Conservation (phyloP, 2,113 vertebrate genomes). For the Clarias batrachus region DNA sequence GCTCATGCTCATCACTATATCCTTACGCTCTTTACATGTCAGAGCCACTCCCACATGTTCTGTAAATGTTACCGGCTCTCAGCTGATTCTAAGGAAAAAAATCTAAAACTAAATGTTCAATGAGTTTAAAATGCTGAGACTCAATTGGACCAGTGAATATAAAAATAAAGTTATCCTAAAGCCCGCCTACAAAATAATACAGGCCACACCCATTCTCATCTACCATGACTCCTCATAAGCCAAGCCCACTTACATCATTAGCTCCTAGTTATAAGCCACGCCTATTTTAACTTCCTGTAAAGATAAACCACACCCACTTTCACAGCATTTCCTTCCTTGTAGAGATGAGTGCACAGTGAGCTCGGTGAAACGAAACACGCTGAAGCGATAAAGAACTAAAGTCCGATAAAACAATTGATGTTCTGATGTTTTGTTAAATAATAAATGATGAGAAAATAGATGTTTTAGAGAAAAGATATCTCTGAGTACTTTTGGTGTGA, state of each 20-base stretch:
- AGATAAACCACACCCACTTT: too few species aligned
- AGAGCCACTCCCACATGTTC: not conserved
- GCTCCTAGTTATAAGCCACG: too few species aligned
- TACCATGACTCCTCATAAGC: not conserved
- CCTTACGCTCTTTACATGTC: not conserved
- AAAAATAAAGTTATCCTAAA: not conserved
- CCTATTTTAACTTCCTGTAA: too few species aligned
- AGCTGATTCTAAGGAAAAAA: not conserved
- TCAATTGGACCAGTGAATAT: not conserved
- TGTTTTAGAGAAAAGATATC: too few species aligned
- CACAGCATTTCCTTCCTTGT: too few species aligned
- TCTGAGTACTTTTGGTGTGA: too few species aligned
- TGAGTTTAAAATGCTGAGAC: too few species aligned
- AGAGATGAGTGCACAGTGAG: not conserved
- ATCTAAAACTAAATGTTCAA: not conserved
- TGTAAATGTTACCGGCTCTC: not conserved
- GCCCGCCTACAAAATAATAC: not conserved
- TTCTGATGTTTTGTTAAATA: not conserved
- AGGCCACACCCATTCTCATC: not conserved
- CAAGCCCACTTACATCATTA: not conserved
- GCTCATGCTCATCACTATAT: not conserved
- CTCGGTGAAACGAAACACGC: not conserved
- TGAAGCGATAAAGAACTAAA: not conserved
- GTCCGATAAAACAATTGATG: not conserved
- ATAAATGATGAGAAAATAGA: too few species aligned